Base-by-base conservation (phyloP, 2,888 invertebrate species). In the Patella depressa region DNA sequence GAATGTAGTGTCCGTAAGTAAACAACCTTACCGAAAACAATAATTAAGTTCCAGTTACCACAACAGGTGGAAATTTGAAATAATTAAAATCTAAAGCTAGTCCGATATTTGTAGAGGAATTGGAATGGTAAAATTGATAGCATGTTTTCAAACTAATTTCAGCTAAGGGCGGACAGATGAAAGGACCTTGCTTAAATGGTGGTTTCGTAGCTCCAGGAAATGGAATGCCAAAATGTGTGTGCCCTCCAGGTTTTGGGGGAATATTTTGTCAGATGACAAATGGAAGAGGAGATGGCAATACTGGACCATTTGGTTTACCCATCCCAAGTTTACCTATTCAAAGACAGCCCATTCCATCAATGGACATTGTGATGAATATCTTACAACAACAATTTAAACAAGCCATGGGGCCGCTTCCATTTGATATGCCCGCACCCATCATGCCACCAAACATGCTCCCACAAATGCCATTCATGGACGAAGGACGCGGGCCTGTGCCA, bases 201-300 rank as follows among this genome's bases (percentile, higher is more conserved):
- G 76, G 76, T 53, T 29, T 76, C 29, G 57, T 59, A 15, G 55
- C 55, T 24, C 53, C 24, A 29, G 59, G 57, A 53, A 71, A 71
- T 19, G 55, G 59, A 5, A 34, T 45, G 29, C 71, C 70, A 24
- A 54, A 34, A 53, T 76, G 76, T 54, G 17, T 72, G 15, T 76
- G 76, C 72, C 71, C 76, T 15, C 72, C 76, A 15, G 76, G 76
- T 14, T 76, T 76, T 57, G n/a, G 53, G 2, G 76, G 76, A 12
- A 17, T 59, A 29, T 45, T 72, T 17, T 76, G 76, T 53, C 76
- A 76, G 24, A 65, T 45, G 45, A 45, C 45, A 45, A 45, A 45
- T 45, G 45, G 45, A 9, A 9, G 45, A 45, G 45, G 45, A 45
- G 45, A 45, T 45, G 45, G 45, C 45, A 45, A 45, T 45, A 45